Percentiles rank a stretch among this genome's conserved stretches.
Evolutionary conservation across 2,797 vertebrate species (phyloP).

Genomic region (Bradypodion pumilum): DNA sequence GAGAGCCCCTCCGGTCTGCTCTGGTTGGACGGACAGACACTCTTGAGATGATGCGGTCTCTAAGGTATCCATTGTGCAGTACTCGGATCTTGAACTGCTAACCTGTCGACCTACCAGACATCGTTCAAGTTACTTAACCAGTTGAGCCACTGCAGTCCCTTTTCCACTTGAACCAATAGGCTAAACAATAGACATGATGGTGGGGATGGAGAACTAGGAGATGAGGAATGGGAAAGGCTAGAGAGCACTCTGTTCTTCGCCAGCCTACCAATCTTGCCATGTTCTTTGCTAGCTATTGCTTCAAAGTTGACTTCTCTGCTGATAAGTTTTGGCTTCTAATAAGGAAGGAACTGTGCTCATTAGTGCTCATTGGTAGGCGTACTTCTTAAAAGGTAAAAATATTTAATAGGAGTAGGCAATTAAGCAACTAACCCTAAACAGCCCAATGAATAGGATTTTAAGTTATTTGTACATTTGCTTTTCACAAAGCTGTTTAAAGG

Average conservation of each 20-base stretch:
- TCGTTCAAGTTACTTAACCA: no score
- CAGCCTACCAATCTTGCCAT: not conserved
- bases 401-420: not conserved
- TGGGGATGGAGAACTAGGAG: no score
- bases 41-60: no score
- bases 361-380: not conserved
- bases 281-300: not conserved
- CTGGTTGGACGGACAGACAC: no score
- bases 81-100: no score
- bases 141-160: no score
- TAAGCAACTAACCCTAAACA: not conserved
- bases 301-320: not conserved
- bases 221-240: not conserved
- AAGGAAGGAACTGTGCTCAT: no score
- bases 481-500: not conserved
- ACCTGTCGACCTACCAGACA: no score
- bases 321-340: not conserved
- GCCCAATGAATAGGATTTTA: not conserved
- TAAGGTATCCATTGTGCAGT: no score
- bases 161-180: no score
- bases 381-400: not conserved
- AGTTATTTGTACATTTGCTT: not conserved
- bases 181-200: not conserved
- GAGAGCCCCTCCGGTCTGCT: no score
- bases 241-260: not conserved